Base-by-base conservation (phyloP, 1,140 invertebrate species). In the Drosophila dunni region DNA sequence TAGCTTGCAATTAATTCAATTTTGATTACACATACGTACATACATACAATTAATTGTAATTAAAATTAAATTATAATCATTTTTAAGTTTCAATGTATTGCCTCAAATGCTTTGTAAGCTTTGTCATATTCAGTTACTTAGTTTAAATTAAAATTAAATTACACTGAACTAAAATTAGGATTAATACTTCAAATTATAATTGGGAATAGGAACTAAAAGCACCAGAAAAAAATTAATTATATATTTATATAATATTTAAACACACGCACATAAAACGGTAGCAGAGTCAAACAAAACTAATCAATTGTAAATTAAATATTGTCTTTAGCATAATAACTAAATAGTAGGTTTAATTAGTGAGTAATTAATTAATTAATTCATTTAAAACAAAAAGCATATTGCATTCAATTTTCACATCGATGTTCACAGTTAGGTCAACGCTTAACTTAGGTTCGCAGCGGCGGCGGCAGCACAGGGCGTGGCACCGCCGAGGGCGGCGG, bases 71-170 rank as follows among this genome's bases (percentile, higher is more conserved):
- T 42, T 66, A 50, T 57, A 51, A 54, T 68, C 40, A 61, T 34
- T 38, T 66, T 33, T 46, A 65, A 33, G 53, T 46, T 79, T 56
- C 54, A 64, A 72, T 54, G 66, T 88, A 88, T 88, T 88, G 83
- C 83, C 83, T 88, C 83, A 88, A 84, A 89, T 89, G 85, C 84
- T 88, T 88, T 88, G 84, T 90, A 89, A 89, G 84, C 84, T 90
- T 88, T 88, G 81, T 67, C 85, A 68, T 89, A 89, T 88, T 89
- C 60, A 77, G 40, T 78, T 86, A 86, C 69, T 88, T 83, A 89
- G 71, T 48, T 75, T 69, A 58, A 13, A 54, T 45, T 56, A 64
- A 20, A 44, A 33, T 51, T 29, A 20, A 51, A 29, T 38, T 33
- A 78, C 7, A 38, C 24, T 56, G 2, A 71, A 61, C 46, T 51